Evolutionary conservation across 2,888 invertebrate species (phyloP).

Genomic region (Abscondita cerata): DNA sequence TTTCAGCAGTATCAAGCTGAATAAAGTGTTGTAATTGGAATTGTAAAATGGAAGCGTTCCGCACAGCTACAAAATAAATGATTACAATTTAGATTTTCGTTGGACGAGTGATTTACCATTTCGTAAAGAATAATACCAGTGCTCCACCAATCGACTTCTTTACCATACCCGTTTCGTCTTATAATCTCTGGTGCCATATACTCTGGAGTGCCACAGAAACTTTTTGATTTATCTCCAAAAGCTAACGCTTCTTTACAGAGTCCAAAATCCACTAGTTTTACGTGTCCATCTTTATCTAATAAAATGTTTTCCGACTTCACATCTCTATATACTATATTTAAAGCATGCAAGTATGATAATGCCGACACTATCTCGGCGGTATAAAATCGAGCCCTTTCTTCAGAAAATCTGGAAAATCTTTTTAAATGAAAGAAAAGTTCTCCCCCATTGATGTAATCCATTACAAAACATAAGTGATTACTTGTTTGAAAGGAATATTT

Average conservation of each 20-base stretch:
- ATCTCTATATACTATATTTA: conserved; percentile 3
- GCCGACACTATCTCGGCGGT: conserved; percentile 9
- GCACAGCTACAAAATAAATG: conserved; percentile 3
- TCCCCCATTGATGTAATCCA: conserved; percentile 7
- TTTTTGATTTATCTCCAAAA: neutral
- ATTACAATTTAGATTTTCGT: too few species aligned
- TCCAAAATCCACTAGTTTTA: conserved; percentile 9
- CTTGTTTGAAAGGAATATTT: conserved; percentile 11
- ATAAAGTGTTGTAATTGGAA: neutral
- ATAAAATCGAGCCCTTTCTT: conserved; percentile 6
- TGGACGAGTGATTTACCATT: conserved; percentile 8
- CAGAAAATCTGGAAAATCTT: neutral
- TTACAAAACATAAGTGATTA: conserved; percentile 4
- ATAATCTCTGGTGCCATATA: conserved; percentile 8
- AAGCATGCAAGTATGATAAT: neutral
- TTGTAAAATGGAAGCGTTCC: neutral
- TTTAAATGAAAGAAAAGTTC: conserved; percentile 4
- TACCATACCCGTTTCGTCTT: conserved; percentile 3
- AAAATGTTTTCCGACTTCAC: conserved; percentile 6
- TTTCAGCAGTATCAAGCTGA: neutral
- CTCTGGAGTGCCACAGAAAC: conserved; percentile 5
- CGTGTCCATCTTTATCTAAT: conserved; percentile 5
- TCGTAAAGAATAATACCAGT: conserved; percentile 7
- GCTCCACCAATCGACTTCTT: conserved; percentile 10
- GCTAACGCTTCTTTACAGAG: conserved; percentile 5